Base-by-base conservation (phyloP, 1,140 invertebrate species). In the Danaus plexippus region DNA sequence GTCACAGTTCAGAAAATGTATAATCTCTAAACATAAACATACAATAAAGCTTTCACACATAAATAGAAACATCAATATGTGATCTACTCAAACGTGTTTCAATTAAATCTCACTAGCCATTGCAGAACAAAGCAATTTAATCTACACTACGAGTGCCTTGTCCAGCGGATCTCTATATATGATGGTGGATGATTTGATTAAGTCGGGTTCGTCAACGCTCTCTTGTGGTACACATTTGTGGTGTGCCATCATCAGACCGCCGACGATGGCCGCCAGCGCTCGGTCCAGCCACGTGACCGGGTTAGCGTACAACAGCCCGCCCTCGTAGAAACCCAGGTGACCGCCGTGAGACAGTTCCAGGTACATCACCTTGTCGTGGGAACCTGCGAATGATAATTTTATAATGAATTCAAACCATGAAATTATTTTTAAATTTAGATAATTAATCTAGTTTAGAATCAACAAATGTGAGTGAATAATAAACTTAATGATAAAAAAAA, bases 271-370 rank as follows among this genome's bases (percentile, higher is more conserved):
- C 7, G 96, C 91, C 7, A 97, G 83, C 1, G 94, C 91, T 47
- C 94, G 90, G 86, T 97, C 96, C 46, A 97, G 79, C 96, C 96
- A 98, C 12, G 95, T 97, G 15, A 96, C 92, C 1, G 94, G 93
- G 69, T 95, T 94, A 0, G 96, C 96, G 74, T 94, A 94, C 0
- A 96, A 65, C 15, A 94, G 81, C 9, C 94, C 94, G 7, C 95
- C 94, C 85, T 97, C 96, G 77, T 97, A 97, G 80, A 96, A 97
- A 40, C 96, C 96, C 57, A 98, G 86, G 86, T 98, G 96, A 9
- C 96, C 96, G 7, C 96, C 96, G 78, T 97, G 95, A 11, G 94
- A 93, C 4, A 96, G 85, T 73, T 95, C 92, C 18, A 96, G 88
- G 66, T 94, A 96, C 53, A 95, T 87, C 2, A 90, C 87, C 57